A percentile compares a stretch with the other conserved stretches of the same genome.
These are phyloP conservation scores for Ernsta delagoae DNA, from an alignment of 2,888 invertebrate genomes.

Conservation along the genomic window DNA sequence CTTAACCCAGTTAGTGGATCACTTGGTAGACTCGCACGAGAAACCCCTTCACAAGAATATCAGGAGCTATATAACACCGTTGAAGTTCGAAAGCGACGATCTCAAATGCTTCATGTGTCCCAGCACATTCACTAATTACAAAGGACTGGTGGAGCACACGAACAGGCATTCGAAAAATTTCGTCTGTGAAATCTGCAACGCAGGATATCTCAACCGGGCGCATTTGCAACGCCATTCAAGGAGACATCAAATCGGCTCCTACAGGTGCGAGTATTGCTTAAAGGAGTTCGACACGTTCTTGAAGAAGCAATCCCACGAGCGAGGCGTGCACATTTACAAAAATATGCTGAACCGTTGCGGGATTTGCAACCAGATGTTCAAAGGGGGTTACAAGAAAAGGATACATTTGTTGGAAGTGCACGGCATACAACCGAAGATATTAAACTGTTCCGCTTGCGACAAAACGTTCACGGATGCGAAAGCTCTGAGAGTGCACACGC, in stretches of 20 bases:
- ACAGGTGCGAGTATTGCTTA: slow-evolving; percentile 32
- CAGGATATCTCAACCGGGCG: slow-evolving; percentile 49
- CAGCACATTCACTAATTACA: slow-evolving; percentile 55
- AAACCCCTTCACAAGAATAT: slow-evolving; percentile 52
- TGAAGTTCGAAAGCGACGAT: slow-evolving; percentile 60
- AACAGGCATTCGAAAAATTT: slow-evolving; percentile 58
- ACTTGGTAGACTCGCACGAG: slow-evolving; percentile 52
- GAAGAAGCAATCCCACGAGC: slow-evolving; percentile 30
- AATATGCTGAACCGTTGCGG: slow-evolving; percentile 56
- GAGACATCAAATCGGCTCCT: slow-evolving; percentile 28
- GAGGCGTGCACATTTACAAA: slow-evolving; percentile 50
- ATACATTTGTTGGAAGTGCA: slow-evolving; percentile 49
- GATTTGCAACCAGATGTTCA: slow-evolving; percentile 44
- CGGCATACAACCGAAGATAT: slow-evolving; percentile 41
- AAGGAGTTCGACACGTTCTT: slow-evolving; percentile 34
- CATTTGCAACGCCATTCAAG: slow-evolving; percentile 41
- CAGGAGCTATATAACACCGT: slow-evolving; percentile 62
- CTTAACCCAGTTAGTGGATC: slow-evolving; percentile 52
- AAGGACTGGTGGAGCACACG: slow-evolving; percentile 58
- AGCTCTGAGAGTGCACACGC: slow-evolving; percentile 47
- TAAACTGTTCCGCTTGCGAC: slow-evolving; percentile 53
- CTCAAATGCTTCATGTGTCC: slow-evolving; percentile 59
- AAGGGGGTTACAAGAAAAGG: slow-evolving; percentile 37
- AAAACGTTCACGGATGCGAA: slow-evolving; percentile 45
- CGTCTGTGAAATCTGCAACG: slow-evolving; percentile 53